Conservation (phyloP, 2,113 vertebrate genomes). For the Menura novaehollandiae region DNA sequence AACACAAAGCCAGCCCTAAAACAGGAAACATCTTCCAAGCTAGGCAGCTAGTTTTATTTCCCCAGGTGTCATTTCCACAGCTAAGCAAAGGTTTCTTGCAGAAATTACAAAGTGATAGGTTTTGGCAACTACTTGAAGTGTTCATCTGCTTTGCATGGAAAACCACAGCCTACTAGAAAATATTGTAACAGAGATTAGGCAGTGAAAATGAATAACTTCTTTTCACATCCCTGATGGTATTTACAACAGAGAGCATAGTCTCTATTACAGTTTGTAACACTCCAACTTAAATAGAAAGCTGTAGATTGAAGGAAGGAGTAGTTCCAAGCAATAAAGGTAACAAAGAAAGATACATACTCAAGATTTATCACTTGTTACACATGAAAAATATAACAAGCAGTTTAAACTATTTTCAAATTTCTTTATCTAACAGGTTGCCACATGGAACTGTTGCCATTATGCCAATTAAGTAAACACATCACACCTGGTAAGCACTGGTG, state of each 20-base stretch:
- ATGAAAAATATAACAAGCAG: neutral
- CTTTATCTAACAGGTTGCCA: neutral
- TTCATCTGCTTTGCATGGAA: neutral
- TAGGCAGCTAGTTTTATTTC: neutral
- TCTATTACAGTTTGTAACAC: neutral
- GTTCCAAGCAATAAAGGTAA: neutral
- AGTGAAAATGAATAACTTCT: neutral
- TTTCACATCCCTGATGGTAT: neutral
- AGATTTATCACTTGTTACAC: neutral
- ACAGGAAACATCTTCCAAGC: neutral
- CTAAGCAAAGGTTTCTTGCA: neutral
- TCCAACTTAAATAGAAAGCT: neutral
- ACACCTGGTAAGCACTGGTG: neutral
- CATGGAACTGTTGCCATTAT: neutral
- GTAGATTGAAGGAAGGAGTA: neutral
- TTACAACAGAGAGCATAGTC: neutral
- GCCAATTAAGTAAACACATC: neutral
- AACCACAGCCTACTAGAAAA: neutral
- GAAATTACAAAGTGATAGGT: neutral
- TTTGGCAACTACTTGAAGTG: neutral
- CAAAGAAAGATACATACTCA: neutral
- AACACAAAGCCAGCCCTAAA: neutral
- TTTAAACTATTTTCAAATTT: constrained; percentile 10
- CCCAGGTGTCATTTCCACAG: neutral
- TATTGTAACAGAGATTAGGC: neutral